Evolutionary conservation across 2,888 invertebrate genomes (phyloP).

Genomic region (Xanthostigma xanthostigma): DNA sequence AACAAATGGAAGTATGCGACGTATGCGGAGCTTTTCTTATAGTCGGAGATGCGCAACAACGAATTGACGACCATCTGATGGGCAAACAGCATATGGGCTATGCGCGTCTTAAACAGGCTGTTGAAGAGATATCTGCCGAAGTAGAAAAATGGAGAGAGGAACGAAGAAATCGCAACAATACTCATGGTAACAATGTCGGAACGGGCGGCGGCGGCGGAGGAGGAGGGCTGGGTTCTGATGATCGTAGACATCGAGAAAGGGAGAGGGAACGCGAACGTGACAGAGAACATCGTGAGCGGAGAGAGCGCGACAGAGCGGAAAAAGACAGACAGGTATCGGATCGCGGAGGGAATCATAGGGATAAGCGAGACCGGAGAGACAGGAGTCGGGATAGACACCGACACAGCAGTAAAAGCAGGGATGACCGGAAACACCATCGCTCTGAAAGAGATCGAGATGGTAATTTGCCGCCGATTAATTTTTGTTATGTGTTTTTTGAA

Average conservation of each 20-base stretch:
- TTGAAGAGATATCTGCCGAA: conserved; percentile 46
- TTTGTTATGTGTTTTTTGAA: neutral
- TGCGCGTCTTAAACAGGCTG: conserved; percentile 51
- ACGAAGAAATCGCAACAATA: conserved; percentile 12
- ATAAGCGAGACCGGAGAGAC: conserved; percentile 10
- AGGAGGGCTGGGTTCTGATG: conserved; percentile 19
- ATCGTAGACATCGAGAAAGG: conserved; percentile 29
- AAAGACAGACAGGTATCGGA: conserved; percentile 12
- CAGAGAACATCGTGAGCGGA: conserved; percentile 14
- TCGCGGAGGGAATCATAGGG: conserved; percentile 1
- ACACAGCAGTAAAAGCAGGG: conserved; percentile 3
- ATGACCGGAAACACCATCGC: conserved; percentile 10
- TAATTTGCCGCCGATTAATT: neutral
- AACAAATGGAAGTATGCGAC: conserved; percentile 98
- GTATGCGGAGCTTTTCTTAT: conserved; percentile 98
- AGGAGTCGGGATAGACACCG: conserved; percentile 16
- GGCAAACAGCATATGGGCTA: conserved; percentile 97
- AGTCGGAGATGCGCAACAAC: conserved; percentile 93
- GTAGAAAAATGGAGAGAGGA: conserved; percentile 44
- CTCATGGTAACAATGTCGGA: conserved; percentile 2
- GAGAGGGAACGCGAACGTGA: conserved; percentile 27
- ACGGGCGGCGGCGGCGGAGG: conserved; percentile 13
- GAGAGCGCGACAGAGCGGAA: conserved; percentile 23
- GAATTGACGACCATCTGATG: conserved; percentile 94
- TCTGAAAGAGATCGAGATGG: neutral